Conservation (phyloP, 2,113 vertebrate genomes). For the Brienomyrus longianalis region DNA sequence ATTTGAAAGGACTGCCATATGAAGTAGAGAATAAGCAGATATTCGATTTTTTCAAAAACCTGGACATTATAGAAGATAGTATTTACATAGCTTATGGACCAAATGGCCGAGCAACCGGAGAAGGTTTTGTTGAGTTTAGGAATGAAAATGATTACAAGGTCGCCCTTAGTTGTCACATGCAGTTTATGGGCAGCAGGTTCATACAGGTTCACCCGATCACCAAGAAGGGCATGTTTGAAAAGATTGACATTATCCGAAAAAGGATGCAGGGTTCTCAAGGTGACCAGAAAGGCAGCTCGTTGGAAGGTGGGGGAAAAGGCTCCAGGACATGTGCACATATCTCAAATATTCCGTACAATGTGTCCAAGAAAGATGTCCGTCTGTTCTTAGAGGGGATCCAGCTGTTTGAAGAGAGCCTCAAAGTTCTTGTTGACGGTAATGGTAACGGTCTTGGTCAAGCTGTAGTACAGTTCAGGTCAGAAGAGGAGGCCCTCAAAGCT, state of each 20-base stretch:
- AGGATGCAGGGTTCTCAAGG: constrained; percentile 72
- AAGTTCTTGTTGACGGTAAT: constrained; percentile 82
- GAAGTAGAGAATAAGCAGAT: constrained; percentile 95
- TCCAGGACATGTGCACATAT: constrained; percentile 83
- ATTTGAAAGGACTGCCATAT: constrained; percentile 93
- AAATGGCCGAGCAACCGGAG: constrained; percentile 90
- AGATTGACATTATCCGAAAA: constrained; percentile 87
- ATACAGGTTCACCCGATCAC: constrained; percentile 95
- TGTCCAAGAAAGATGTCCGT: constrained; percentile 86
- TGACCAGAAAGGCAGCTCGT: constrained; percentile 73
- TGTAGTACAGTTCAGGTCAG: constrained; percentile 84
- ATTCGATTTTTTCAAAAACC: constrained; percentile 94
- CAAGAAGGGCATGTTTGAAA: constrained; percentile 94
- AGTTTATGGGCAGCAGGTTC: constrained; percentile 95
- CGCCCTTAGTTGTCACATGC: constrained; percentile 90
- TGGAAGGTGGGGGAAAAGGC: constrained; percentile 65
- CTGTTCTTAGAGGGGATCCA: constrained; percentile 87
- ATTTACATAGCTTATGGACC: constrained; percentile 94
- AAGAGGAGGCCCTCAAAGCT: constrained; percentile 89
- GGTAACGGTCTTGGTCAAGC: constrained; percentile 94
- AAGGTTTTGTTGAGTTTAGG: constrained; percentile 94
- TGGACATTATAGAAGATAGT: constrained; percentile 89
- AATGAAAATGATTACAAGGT: constrained; percentile 86
- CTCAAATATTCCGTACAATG: constrained; percentile 93
- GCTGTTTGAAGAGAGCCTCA: constrained; percentile 83